A percentile compares a stretch with the other conserved stretches of the same genome.
Evolutionary conservation across 2,888 invertebrate genomes (phyloP).

Genomic region (Sphaerophoria taeniata): DNA sequence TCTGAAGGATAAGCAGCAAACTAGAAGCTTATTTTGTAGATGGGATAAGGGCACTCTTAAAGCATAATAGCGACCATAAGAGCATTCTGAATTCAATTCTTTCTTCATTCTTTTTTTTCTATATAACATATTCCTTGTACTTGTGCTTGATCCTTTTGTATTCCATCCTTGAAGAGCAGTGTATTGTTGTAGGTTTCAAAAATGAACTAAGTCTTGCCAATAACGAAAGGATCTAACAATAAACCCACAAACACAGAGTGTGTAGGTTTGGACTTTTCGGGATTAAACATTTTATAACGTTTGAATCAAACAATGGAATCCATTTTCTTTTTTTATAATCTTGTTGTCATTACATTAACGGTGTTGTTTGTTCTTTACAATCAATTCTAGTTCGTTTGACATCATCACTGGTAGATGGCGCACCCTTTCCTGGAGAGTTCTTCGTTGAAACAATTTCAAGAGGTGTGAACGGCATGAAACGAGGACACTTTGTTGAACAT

Average conservation of each 20-base stretch:
- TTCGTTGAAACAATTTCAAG: constrained; percentile 77
- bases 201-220: constrained; percentile 21
- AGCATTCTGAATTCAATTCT: constrained; percentile 49
- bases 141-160: constrained; percentile 11
- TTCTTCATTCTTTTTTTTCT: background rate
- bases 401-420: constrained; percentile 59
- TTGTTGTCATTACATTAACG: constrained; percentile 23
- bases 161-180: background rate
- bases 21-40: constrained; percentile 70
- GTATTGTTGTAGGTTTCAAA: constrained; percentile 54
- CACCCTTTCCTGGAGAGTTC: constrained; percentile 76
- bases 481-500: constrained; percentile 78
- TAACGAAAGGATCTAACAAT: constrained; percentile 32
- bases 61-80: constrained; percentile 57
- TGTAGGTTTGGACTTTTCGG: background rate
- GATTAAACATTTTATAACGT: background rate
- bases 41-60: constrained; percentile 39
- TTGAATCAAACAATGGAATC: background rate
- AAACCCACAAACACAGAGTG: background rate
- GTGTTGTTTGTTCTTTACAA: constrained; percentile 15
- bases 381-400: constrained; percentile 73
- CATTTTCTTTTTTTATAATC: background rate
- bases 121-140: no score
- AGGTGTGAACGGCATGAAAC: constrained; percentile 75
- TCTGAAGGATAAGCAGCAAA: constrained; percentile 69